Evolutionary conservation across 1,140 invertebrate genomes (phyloP).

Genomic region (Luehdorfia chinensis): DNA sequence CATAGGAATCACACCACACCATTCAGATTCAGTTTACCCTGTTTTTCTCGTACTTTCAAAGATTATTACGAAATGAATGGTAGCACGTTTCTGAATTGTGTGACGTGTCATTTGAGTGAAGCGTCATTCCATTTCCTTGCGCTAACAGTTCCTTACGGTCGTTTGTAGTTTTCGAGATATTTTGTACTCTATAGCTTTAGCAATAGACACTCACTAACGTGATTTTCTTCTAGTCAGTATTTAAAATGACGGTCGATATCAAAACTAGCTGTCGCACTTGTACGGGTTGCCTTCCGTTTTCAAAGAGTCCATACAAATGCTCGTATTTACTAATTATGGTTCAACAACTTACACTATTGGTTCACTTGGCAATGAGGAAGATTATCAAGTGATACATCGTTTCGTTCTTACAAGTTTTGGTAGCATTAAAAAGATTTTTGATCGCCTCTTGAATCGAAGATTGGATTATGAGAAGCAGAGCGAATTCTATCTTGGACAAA

Average conservation of each 20-base stretch:
- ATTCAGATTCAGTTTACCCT: too few relatives aligned
- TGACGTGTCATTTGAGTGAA: too few relatives aligned
- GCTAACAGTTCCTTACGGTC: too few relatives aligned
- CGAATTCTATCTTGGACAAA: background rate
- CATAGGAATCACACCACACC: too few relatives aligned
- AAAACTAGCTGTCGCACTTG: slow-evolving; percentile 21
- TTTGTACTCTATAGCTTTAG: too few relatives aligned
- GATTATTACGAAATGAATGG: too few relatives aligned
- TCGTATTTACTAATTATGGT: slow-evolving; percentile 22
- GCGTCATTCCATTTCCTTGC: too few relatives aligned
- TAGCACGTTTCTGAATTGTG: too few relatives aligned
- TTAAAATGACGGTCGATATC: slow-evolving; percentile 30
- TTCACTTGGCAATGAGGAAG: slow-evolving; percentile 24
- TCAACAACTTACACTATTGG: slow-evolving; percentile 24
- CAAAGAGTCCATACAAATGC: slow-evolving; percentile 35
- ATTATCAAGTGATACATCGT: background rate
- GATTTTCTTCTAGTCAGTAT: slow-evolving; percentile 9
- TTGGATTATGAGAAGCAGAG: background rate
- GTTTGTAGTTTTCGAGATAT: too few relatives aligned
- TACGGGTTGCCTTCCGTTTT: slow-evolving; percentile 27
- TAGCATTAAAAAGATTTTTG: background rate
- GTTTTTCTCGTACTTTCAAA: too few relatives aligned
- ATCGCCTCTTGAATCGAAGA: background rate
- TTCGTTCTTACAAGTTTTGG: background rate
- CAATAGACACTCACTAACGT: too few relatives aligned